Conservation (phyloP, 2,797 vertebrate species). For the Lophura swinhoii region DNA sequence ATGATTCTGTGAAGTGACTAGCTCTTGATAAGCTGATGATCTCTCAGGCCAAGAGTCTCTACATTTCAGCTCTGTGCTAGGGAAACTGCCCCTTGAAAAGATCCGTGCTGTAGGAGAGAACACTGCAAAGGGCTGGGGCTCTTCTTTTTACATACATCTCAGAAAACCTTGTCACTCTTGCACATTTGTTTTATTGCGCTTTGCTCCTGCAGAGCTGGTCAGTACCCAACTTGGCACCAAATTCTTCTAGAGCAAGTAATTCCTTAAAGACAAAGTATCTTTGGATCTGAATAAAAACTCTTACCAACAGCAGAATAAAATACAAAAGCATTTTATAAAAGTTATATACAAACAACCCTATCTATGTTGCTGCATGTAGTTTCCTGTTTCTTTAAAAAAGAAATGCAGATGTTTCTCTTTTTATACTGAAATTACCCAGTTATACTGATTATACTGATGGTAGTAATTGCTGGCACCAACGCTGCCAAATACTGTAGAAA, state of each 20-base stretch:
- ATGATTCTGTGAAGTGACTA: background rate
- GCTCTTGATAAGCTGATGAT: background rate
- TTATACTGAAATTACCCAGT: background rate
- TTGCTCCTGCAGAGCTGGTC: background rate
- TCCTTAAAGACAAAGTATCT: background rate
- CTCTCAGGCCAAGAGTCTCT: too few species aligned
- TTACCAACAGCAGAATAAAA: background rate
- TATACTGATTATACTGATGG: background rate
- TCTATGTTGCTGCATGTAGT: background rate
- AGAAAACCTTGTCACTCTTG: background rate
- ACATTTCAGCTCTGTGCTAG: background rate
- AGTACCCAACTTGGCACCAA: background rate
- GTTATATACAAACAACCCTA: background rate
- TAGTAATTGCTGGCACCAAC: background rate
- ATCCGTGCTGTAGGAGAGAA: background rate
- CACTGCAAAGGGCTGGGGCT: background rate
- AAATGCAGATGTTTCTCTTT: background rate
- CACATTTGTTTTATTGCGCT: rapidly evolving
- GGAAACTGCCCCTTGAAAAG: background rate
- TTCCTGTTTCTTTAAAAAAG: background rate
- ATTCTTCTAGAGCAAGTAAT: background rate
- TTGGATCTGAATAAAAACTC: background rate
- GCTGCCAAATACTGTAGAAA: too few species aligned
- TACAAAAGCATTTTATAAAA: background rate
- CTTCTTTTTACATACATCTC: background rate